Evolutionary conservation across 2,113 vertebrate genomes (phyloP), one percentile per base, ranked within the genome.

Genomic region (Phoxinus phoxinus): DNA sequence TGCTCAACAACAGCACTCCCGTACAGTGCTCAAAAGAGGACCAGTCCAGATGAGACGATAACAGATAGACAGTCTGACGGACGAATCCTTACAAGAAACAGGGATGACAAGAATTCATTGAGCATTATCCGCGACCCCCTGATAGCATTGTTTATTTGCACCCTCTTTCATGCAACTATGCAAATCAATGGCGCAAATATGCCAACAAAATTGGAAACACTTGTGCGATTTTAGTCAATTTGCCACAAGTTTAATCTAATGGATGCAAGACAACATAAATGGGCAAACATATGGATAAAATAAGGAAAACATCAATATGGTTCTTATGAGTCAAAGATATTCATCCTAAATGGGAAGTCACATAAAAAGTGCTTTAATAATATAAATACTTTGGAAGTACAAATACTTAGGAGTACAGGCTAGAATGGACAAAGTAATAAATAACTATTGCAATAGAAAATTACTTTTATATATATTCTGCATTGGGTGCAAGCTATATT

Each of bases 91-190:
- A 86, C 56, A 48, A 67, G 21, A 7, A 48, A 65, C 75, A 63
- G 65, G 30, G 71, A 25, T 53, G 9, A 32, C 19, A 23, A 13
- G 3, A 13, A 41, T 51, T 51, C 27, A 71, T 30, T 56, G 53
- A 63, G 53, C 63, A 23, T 44, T 79, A 71, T 80, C 46, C 72
- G 56, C 32, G 7, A n/a, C 27, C 21, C 27, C 10, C 15, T 48
- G 59, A 69, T 65, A 48, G 73, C 41, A 48, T 27, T 48, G 32
- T 88, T 71, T 30, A 71, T 78, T 63, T 79, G 35, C 4, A 78
- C 35, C 44, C 32, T n/a, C 41, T 41, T 41, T 41, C 8, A 23
- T 80, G 25, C 74, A 69, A 69, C 0, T 76, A 32, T 21, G 15
- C 44, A 53, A 51, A 76, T 30, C 1, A 30, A 4, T 3, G 46